Base-by-base conservation (phyloP, 2,888 invertebrate species). In the Mactromeris polynyma region DNA sequence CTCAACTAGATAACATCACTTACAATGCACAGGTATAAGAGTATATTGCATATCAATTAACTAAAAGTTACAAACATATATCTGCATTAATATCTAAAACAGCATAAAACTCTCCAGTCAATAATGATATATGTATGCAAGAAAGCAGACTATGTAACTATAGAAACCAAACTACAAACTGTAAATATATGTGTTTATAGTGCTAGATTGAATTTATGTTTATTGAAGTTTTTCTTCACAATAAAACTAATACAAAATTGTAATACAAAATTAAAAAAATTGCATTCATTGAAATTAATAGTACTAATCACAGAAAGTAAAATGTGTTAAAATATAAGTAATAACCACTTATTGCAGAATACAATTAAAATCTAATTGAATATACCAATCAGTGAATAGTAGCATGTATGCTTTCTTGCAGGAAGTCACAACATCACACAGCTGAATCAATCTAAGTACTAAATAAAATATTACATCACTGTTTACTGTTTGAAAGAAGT, bases 41-140 rank as follows among this genome's bases (percentile, higher is more conserved):
- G 58, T 64, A 64, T 64, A 64, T 64, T 64, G 58, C 58, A 64
- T 64, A 26, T 64, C n/a, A 7, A 26, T 64, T 26, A 64, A 64
- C 58, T 64, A 64, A 26, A 64, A 64, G 7, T 64, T 64, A 17
- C n/a, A 51, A 51, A 51, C 51, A 51, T n/a, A n/a, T 19, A 51
- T 51, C 51, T 51, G 51, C 14, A 58, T 7, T 58, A 7, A 33
- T 36, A 33, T 73, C 73, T 73, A 73, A 33, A 36, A 73, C 36
- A 26, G 58, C 4, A 6, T 36, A 73, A 33, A 73, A 73, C 73
- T 73, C 36, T 73, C 73, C 73, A 73, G n/a, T 26, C 33, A 73
- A 36, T 73, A 19, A 73, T 73, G 73, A 73, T 73, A 73, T 36
- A 73, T 36, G 73, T 73, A 73, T 33, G 73, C 73, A 73, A 36